Evolutionary conservation across 2,888 invertebrate genomes (phyloP), one percentile per base, ranked within the genome.

Genomic region (Parelbella ahira): DNA sequence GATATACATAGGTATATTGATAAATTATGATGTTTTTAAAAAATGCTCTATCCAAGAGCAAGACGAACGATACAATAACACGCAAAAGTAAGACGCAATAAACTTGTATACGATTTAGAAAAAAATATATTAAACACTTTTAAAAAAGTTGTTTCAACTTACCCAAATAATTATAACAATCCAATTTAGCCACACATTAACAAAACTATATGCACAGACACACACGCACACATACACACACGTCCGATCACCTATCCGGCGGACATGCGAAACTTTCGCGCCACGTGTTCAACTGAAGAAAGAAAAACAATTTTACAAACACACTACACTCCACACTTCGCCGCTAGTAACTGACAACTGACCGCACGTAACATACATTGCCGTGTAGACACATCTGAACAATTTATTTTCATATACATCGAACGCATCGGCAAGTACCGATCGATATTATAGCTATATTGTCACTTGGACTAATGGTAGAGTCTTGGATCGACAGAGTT

Each of bases 301-400:
- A 41, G 56, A 54, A 66, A 76, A 73, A 68, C 61, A 63, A 69
- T 68, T 68, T 63, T n/a, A n/a, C n/a, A n/a, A 71, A 58, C 53
- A 54, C 56, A 60, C 65, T 56, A 19, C 32, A 61, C 64, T 61
- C 64, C 68, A 71, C 72, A 71, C 74, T 63, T 68, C 62, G 62
- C 66, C 75, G 65, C 67, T 56, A 77, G 67, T 71, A 66, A 76
- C 79, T 76, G 76, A 80, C 82, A 79, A 86, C 84, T 80, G 84
- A 75, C 70, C 76, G 80, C 61, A 68, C 71, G 76, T 60, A 67
- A 67, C n/a, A n/a, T 74, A 76, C 75, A 72, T 73, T 72, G 53
- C 56, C 51, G 72, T 75, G 60, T 68, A 68, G 60, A 64, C 64
- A 65, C 55, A 64, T 68, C 74, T 75, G 73, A 75, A 81, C 71